phyloP scores from a whole-genome alignment of 53 echinoderm and acorn worm genomes.

The Holothuria scabra region DNA sequence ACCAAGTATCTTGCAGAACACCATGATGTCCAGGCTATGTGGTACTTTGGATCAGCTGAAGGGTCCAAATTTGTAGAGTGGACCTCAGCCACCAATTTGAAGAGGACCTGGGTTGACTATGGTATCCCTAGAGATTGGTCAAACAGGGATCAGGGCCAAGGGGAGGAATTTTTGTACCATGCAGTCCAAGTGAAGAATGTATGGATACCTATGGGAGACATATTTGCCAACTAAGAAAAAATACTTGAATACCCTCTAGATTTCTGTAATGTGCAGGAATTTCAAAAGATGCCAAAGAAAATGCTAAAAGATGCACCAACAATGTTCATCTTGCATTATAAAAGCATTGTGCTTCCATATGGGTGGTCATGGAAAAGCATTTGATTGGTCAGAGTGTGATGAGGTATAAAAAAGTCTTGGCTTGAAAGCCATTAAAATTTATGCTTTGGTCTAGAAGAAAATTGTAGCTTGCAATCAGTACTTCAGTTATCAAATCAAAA shows the following conservation, averaged over 20 bases:
- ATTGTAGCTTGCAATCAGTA: too few relatives aligned
- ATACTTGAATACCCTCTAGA: background rate
- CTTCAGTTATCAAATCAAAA: too few relatives aligned
- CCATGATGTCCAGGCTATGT: conserved; percentile 95
- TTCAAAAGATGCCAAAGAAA: too few relatives aligned
- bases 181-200: conserved; percentile 90
- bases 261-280: too few relatives aligned
- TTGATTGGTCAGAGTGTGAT: too few relatives aligned
- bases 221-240: conserved; percentile 81
- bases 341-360: too few relatives aligned
- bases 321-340: too few relatives aligned
- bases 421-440: too few relatives aligned
- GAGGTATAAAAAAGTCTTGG: too few relatives aligned
- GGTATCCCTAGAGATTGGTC: conserved; percentile 87
- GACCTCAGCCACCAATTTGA: conserved; percentile 86
- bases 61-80: conserved; percentile 98
- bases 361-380: too few relatives aligned
- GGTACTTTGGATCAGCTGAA: conserved; percentile 91
- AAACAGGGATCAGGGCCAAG: conserved; percentile 80
- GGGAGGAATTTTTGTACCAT: conserved; percentile 97
- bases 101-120: conserved; percentile 98
- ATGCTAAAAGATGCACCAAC: too few relatives aligned
- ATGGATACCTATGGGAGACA: conserved; percentile 99
- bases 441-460: too few relatives aligned
- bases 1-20: conserved; percentile 92